A percentile compares a stretch with the other conserved stretches of the same genome.
Conservation (phyloP, 2,888 invertebrate genomes). For the Therioaphis trifolii region DNA sequence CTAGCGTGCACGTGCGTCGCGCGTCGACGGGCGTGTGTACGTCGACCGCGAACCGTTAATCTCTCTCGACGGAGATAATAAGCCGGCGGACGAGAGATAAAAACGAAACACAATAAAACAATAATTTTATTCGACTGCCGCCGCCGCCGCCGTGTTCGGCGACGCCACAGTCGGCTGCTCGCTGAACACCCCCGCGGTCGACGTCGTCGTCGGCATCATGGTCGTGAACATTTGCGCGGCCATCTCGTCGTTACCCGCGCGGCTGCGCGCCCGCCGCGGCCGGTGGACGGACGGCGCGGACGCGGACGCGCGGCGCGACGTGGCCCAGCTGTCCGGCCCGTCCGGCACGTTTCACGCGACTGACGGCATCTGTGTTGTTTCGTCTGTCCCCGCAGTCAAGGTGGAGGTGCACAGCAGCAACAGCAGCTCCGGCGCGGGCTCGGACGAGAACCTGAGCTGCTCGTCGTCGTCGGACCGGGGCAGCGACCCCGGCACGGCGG, state of each 20-base stretch:
- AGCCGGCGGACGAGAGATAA: background rate
- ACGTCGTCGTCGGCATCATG: background rate
- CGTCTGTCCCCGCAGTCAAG: slow-evolving; percentile 76
- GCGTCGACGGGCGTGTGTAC: too few relatives aligned
- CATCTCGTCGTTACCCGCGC: background rate
- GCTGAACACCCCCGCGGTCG: background rate
- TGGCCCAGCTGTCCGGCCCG: slow-evolving; percentile 30
- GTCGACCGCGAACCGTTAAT: too few relatives aligned
- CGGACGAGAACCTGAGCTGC: slow-evolving; percentile 74
- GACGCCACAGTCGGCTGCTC: too few relatives aligned
- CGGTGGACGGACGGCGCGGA: background rate
- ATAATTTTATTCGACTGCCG: too few relatives aligned
- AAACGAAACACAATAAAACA: background rate
- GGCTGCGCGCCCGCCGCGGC: background rate
- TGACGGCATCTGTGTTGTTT: background rate
- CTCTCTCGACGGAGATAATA: too few relatives aligned
- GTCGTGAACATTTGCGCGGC: slow-evolving; percentile 19
- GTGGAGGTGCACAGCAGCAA: slow-evolving; percentile 80
- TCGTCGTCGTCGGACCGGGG: slow-evolving; percentile 56
- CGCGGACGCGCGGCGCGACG: slow-evolving; percentile 22
- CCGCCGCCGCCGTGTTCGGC: background rate
- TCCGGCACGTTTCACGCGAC: slow-evolving; percentile 33
- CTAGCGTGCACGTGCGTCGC: background rate
- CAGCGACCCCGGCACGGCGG: slow-evolving; percentile 70
- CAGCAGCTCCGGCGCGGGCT: slow-evolving; percentile 74